Base-by-base conservation (phyloP, 1,140 invertebrate genomes). In the Scaptomyza pallida region DNA sequence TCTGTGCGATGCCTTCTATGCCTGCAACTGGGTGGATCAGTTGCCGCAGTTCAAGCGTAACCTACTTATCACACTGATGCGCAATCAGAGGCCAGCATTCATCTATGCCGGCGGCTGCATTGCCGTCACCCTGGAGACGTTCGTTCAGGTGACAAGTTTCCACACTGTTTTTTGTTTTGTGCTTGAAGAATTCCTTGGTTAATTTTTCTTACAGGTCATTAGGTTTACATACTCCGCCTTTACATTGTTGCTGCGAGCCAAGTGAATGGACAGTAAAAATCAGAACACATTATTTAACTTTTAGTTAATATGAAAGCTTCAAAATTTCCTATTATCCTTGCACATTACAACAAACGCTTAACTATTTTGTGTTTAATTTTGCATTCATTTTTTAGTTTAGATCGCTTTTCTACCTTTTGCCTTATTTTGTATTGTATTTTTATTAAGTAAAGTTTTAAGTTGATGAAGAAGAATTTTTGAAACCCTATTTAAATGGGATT, bases 21-120 rank as follows among this genome's bases (percentile, higher is more conserved):
- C 60, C 26, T 86, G 89, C 56, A 86, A 89, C 41, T 90, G 89
- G 89, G 12, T 73, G 10, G 80, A 89, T 1, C 89, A 90, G 56
- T 5, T 45, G 50, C 65, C 68, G 0, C 8, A 51, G 10, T 90
- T 90, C 50, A 73, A 59, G 52, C 70, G 54, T 5, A 64, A 67
- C 16, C 19, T 90, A 0, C 37, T 90, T 10, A 73, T 90, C 12
- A 82, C 75, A 0, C 19, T 90, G 17, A 72, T 70, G 30, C 70
- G 80, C 9, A 73, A 75, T 0, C 83, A 90, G 21, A 33, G 43
- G 4, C 59, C 61, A 0, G 76, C 51, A 0, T 40, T 48, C 2
- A 90, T 90, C 21, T 56, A 54, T 13, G 89, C 89, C 26, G 89
- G 89, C 4, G 51, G 67, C 19, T 80, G 81, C 35, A 77, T 90